These are phyloP conservation scores for Silurus lanzhouensis DNA, from an alignment of 2,797 vertebrate species.

Conservation along the genomic window DNA sequence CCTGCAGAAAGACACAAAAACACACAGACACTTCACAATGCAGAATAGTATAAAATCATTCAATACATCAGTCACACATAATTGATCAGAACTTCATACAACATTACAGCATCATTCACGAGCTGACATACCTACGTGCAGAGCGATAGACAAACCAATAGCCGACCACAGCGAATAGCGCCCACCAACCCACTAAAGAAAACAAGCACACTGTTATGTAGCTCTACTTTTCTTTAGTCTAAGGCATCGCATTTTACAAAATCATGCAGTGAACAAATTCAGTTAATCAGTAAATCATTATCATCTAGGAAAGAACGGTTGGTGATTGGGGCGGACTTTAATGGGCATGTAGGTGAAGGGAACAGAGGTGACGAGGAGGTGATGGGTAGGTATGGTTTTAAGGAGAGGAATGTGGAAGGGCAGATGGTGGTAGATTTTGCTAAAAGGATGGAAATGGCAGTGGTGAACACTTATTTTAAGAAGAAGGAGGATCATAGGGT, in stretches of 20 bases:
- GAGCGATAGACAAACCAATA: slow-evolving; percentile 93
- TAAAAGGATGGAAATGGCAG: too few relatives aligned
- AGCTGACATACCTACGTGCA: slow-evolving; percentile 85
- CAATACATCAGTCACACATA: background rate
- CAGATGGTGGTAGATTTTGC: too few relatives aligned
- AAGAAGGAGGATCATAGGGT: too few relatives aligned
- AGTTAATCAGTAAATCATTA: background rate
- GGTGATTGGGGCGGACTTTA: too few relatives aligned
- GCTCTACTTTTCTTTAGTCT: background rate
- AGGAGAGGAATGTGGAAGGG: too few relatives aligned
- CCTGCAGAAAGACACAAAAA: slow-evolving; percentile 68
- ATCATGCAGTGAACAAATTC: background rate
- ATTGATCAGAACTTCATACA: background rate
- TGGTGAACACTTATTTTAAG: too few relatives aligned
- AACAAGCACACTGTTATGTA: slow-evolving; percentile 48
- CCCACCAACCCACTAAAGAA: slow-evolving; percentile 91
- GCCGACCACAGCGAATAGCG: slow-evolving; percentile 97
- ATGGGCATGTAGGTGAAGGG: too few relatives aligned
- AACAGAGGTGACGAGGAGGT: too few relatives aligned
- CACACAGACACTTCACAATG: background rate
- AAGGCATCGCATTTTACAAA: background rate
- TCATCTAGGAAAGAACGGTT: too few relatives aligned
- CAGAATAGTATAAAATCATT: background rate
- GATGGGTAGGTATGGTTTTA: too few relatives aligned
- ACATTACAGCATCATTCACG: background rate